Conservation (phyloP, 2,888 invertebrate species). For the Lasioglossum vierecki region DNA sequence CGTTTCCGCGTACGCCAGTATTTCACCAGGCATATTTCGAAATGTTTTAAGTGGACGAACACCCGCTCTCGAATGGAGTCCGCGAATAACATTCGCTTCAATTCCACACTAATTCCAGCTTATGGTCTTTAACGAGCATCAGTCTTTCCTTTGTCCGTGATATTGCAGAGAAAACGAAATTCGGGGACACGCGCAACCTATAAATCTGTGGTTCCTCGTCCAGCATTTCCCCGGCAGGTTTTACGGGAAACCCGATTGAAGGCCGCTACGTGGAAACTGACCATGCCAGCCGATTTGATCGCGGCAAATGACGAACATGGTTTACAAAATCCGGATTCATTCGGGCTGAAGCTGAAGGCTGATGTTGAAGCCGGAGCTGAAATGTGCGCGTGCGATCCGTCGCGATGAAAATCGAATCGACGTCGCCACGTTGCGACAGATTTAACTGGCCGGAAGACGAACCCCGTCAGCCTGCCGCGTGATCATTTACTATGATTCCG, state of each 20-base stretch:
- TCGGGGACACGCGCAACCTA: conserved; percentile 18
- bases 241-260: conserved; percentile 41
- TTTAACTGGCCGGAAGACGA: conserved; percentile 38
- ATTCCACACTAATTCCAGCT: neutral
- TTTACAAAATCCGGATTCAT: conserved; percentile 38
- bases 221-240: conserved; percentile 39
- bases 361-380: neutral
- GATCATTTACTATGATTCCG: conserved; percentile 13
- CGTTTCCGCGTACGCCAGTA: neutral
- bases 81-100: neutral
- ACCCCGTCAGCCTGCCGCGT: neutral
- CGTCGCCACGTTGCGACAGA: conserved; percentile 23
- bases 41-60: neutral
- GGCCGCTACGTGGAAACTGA: conserved; percentile 36
- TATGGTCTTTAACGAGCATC: neutral
- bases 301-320: conserved; percentile 37
- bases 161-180: conserved; percentile 16
- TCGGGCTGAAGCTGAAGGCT: conserved; percentile 23
- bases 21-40: neutral
- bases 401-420: conserved; percentile 52
- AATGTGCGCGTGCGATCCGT: conserved; percentile 23
- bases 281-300: conserved; percentile 32
- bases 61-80: neutral
- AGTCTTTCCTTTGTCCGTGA: conserved; percentile 6
- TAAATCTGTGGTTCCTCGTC: conserved; percentile 31